Evolutionary conservation across 2,113 vertebrate species (phyloP), one percentile per base, ranked within the genome.

Genomic region (Equus przewalskii): DNA sequence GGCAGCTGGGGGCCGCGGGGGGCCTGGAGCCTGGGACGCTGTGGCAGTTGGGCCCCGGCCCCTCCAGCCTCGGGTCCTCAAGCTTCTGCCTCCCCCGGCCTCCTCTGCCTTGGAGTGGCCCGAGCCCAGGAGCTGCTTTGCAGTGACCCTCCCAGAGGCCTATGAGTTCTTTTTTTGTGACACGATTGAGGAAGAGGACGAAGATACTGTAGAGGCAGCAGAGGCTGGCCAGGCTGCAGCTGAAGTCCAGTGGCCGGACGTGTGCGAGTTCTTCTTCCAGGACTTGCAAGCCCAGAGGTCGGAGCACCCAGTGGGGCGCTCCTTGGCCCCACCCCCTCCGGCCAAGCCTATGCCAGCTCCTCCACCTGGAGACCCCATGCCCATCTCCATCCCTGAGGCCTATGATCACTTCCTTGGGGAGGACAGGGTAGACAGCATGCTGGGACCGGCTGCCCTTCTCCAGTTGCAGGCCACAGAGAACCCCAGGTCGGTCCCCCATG

Each of bases 111-210:
- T 33, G 0, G 58, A 19, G 92, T 86, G 88, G 51, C 67, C 51
- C 5, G 44, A 96, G 91, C n/a, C 98, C 60, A 7, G 85, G 95
- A 24, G 19, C 44, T 62, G 51, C 0, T 97, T 98, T 62, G 96
- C 97, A 0, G 98, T 98, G 85, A 99, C 99, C 0, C 98, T 99
- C 75, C 99, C 99, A 0, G 99, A 99, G 98, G 99, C 98, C 26
- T 99, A 99, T 0, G 99, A 99, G 8, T 98, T 99, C 94, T 99
- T 99, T 72, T 99, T 99, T 90, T 99, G 99, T 0, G 99, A 99
- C 12, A 93, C 98, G 3, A 97, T 97, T 3, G 70, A 96, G 19
- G 94, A 96, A 33, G 89, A 96, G n/a, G 72, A 94, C 0, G 96
- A 92, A 16, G 76, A 19, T 0, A 67, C 7, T 0, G 89, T 84